Percentiles rank a stretch among this genome's conserved stretches.
These are phyloP conservation scores for Donacobius atricapilla DNA, from an alignment of 2,113 vertebrate species.

Conservation along the genomic window DNA sequence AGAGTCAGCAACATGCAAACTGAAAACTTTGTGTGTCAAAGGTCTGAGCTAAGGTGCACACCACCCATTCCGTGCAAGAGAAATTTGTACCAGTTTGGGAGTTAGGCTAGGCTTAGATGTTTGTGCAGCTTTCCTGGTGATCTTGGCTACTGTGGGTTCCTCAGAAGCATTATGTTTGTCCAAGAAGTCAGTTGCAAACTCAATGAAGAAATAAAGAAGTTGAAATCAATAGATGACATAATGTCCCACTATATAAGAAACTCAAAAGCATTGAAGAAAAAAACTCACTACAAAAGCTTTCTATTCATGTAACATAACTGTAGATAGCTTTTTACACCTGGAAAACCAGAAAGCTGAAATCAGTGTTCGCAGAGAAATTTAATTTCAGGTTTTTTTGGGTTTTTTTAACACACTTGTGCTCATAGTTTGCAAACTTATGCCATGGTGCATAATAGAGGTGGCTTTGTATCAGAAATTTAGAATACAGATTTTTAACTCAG, in stretches of 20 bases:
- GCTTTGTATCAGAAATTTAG: not conserved
- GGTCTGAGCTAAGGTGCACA: not conserved
- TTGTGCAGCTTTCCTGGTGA: not conserved
- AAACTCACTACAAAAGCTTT: not conserved
- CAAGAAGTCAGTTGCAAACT: not conserved
- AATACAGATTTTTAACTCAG: not conserved
- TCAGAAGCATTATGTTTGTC: not conserved
- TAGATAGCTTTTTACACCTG: not conserved
- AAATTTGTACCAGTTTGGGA: not conserved
- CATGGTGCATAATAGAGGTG: not conserved
- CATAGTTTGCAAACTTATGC: not conserved
- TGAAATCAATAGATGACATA: not conserved
- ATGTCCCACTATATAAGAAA: not conserved
- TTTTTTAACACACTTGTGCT: not conserved
- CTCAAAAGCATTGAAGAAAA: not conserved
- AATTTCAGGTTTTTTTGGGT: fast-evolving
- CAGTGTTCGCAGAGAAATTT: not conserved
- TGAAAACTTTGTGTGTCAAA: not conserved
- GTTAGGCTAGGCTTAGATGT: not conserved
- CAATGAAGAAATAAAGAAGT: not conserved
- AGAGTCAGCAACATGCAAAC: not conserved
- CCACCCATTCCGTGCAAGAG: not conserved
- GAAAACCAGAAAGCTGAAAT: not conserved
- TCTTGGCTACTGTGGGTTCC: not conserved
- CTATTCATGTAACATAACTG: not conserved